Evolutionary conservation across 2,797 vertebrate genomes (phyloP).

Genomic region (Apogon hyalosoma): DNA sequence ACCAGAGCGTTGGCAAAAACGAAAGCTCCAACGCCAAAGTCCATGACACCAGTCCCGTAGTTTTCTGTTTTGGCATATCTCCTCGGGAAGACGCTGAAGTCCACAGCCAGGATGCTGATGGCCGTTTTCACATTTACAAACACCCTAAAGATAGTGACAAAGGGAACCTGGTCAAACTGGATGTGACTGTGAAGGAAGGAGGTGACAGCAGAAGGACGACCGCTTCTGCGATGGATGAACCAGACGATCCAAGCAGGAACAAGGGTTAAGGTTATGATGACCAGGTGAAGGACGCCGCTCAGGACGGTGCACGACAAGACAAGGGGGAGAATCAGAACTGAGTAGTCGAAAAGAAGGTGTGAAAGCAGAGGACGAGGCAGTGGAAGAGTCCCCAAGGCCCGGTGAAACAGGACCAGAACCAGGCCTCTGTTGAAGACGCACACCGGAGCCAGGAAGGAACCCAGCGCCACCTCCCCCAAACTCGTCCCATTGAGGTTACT

Average conservation of each 20-base stretch:
- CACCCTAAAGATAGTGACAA: slow-evolving; percentile 90
- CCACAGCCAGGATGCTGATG: slow-evolving; percentile 94
- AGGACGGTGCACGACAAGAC: slow-evolving; percentile 89
- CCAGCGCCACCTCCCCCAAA: slow-evolving; percentile 87
- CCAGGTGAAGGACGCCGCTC: slow-evolving; percentile 77
- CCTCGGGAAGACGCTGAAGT: slow-evolving; percentile 93
- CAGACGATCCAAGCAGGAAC: slow-evolving; percentile 75
- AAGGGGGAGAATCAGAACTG: slow-evolving; percentile 86
- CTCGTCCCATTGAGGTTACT: slow-evolving; percentile 93
- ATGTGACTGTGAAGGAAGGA: slow-evolving; percentile 82
- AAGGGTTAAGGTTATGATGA: slow-evolving; percentile 70
- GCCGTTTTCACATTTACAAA: slow-evolving; percentile 90
- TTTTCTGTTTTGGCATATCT: slow-evolving; percentile 94
- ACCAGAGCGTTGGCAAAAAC: slow-evolving; percentile 92
- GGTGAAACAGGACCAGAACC: slow-evolving; percentile 82
- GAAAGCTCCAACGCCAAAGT: slow-evolving; percentile 93
- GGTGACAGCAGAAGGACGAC: slow-evolving; percentile 39
- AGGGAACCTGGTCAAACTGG: slow-evolving; percentile 85
- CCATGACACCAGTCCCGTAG: slow-evolving; percentile 97
- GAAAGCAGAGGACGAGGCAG: slow-evolving; percentile 70
- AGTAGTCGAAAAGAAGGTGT: slow-evolving; percentile 89
- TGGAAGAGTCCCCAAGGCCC: slow-evolving; percentile 69
- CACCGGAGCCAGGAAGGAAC: slow-evolving; percentile 86
- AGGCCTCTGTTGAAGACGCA: slow-evolving; percentile 90
- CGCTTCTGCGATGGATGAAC: slow-evolving; percentile 75